phyloP scores from a whole-genome alignment of 2,797 vertebrate species.

The Micropoecilia bifurca region DNA sequence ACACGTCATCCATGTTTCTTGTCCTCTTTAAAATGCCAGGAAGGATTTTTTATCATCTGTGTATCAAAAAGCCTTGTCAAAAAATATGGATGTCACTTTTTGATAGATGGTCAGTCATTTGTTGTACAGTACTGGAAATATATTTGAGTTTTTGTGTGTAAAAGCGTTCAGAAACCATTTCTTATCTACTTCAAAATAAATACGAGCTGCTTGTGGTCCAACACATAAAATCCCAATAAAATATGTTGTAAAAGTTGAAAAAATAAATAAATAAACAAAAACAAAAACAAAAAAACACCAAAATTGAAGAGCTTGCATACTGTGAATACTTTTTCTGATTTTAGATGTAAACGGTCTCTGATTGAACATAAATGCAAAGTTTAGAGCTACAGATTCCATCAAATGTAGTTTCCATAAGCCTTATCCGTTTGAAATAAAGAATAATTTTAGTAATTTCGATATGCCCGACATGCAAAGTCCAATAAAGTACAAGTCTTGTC shows the following conservation, averaged over 20 bases:
- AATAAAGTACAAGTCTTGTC: neutral
- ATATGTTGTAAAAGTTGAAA: no score
- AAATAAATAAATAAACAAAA: no score
- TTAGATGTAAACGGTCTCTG: neutral
- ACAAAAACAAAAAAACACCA: no score
- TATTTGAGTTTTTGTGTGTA: neutral
- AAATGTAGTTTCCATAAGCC: neutral
- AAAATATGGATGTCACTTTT: neutral
- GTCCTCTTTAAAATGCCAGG: neutral
- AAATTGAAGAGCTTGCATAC: no score
- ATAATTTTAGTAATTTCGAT: neutral
- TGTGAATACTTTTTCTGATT: neutral
- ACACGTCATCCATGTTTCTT: neutral
- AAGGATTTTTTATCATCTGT: neutral
- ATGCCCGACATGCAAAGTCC: neutral
- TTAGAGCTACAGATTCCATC: neutral
- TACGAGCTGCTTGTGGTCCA: no score
- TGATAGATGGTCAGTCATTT: neutral
- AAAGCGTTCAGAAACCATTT: neutral
- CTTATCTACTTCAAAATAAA: no score
- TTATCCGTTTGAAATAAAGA: neutral
- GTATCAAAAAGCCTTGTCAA: neutral
- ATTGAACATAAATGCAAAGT: neutral
- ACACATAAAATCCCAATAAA: no score
- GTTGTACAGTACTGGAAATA: no score